These are phyloP conservation scores for Amblyornis subalaris DNA, from an alignment of 2,113 vertebrate species.

Conservation along the genomic window DNA sequence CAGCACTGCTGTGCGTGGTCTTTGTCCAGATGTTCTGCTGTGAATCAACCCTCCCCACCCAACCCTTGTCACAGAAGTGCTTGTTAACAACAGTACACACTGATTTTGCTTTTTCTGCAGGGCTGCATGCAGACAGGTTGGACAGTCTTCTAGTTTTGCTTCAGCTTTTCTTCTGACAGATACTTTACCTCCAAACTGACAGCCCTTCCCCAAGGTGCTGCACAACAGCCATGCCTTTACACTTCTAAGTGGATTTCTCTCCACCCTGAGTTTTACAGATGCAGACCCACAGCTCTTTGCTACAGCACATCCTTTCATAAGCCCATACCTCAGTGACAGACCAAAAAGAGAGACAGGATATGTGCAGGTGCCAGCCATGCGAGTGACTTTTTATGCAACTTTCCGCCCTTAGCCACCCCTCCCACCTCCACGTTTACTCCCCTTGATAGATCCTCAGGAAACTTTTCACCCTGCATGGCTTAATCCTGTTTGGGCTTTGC, in stretches of 20 bases:
- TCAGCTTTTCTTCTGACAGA: constrained; percentile 35
- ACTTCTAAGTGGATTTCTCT: neutral
- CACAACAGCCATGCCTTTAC: neutral
- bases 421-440: neutral
- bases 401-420: neutral
- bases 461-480: neutral
- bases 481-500: neutral
- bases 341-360: neutral
- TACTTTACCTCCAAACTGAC: neutral
- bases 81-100: neutral
- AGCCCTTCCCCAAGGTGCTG: constrained; percentile 1
- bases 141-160: constrained; percentile 32
- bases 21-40: neutral
- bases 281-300: neutral
- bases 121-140: neutral
- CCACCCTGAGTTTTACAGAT: neutral
- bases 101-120: neutral
- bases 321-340: neutral
- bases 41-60: neutral
- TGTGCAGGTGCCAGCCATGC: neutral
- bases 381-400: neutral
- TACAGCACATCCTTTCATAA: neutral
- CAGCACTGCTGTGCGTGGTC: neutral
- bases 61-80: neutral
- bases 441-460: neutral